Conservation (phyloP, 2,888 invertebrate genomes). For the Tricholauxania praeusta region DNA sequence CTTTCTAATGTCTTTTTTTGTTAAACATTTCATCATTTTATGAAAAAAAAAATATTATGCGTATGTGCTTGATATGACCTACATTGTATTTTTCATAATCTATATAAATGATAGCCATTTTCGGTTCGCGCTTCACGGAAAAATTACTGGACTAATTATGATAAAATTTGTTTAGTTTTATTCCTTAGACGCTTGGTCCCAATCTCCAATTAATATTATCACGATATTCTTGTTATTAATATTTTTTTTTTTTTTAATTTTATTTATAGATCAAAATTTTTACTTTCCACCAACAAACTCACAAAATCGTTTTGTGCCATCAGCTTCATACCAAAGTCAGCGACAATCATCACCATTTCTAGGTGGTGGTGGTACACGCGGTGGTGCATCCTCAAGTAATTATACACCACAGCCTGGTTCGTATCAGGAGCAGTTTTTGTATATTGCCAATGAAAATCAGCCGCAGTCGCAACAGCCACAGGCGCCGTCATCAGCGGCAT, state of each 20-base stretch:
- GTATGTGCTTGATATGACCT: slow-evolving; percentile 2
- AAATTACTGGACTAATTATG: no score
- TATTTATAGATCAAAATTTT: slow-evolving; percentile 63
- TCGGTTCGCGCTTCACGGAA: no score
- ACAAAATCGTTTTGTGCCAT: slow-evolving; percentile 67
- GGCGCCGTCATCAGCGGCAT: slow-evolving; percentile 49
- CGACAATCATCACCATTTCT: slow-evolving; percentile 40
- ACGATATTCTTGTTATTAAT: slow-evolving; percentile 38
- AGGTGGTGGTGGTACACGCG: slow-evolving; percentile 40
- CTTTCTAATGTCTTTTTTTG: not conserved
- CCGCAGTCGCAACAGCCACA: slow-evolving; percentile 47
- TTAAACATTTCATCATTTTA: not conserved
- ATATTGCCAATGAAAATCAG: slow-evolving; percentile 57
- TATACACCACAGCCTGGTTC: slow-evolving; percentile 58
- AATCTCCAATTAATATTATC: no score
- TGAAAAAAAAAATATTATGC: slow-evolving; percentile 3
- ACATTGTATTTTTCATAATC: not conserved
- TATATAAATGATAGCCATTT: no score
- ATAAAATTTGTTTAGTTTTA: no score
- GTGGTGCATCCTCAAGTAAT: slow-evolving; percentile 40
- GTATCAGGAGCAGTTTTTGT: slow-evolving; percentile 65
- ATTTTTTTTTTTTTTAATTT: slow-evolving; percentile 44
- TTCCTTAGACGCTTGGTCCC: no score
- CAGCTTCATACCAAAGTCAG: slow-evolving; percentile 56
- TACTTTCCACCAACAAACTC: slow-evolving; percentile 60